Evolutionary conservation across 92 coral and sea anemone genomes (phyloP), one percentile per base, ranked within the genome.

Genomic region (Pocillopora grandis): DNA sequence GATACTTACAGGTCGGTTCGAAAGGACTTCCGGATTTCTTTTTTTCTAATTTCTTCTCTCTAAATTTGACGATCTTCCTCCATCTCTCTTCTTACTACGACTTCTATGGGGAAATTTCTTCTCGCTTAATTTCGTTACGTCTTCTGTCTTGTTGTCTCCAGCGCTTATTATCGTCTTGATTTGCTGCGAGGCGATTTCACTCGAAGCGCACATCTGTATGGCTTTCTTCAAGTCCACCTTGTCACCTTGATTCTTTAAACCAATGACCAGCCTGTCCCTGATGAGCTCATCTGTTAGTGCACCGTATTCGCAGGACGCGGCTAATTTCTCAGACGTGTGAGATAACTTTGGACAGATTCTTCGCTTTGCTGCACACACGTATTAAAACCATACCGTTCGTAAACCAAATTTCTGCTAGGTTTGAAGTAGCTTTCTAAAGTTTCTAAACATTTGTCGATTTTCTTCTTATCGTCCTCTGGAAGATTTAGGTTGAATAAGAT

Each of bases 171-270:
- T 81, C 58, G 12, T 76, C 52, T 87, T 89, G 85, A 87, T 78
- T 74, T 82, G 86, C 49, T 31, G 62, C 20, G 86, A 23, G 10
- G 80, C 86, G 8, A 49, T 49, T 80, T 93, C 90, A 27, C 87
- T 89, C 37, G 89, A 74, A 42, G 73, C 72, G 72, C 88, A 87
- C 81, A 89, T 86, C 33, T 87, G 83, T 6, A 80, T 49, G 14
- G 93, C 89, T 82, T 83, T 89, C 66, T 79, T 73, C 63, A 92
- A 31, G 2, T 75, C 72, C 14, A 80, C 89, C 75, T 91, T 90
- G 33, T 72, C 81, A 16, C 82, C 76, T 18, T 70, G 31, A 49
- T 82, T 80, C 60, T 66, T 71, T 36, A 84, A 58, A 12, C 95
- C 90, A 18, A 90, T 90, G 58, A 81, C 62, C 11, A 92, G 12